Conservation (phyloP, 2,113 vertebrate species). For the Motacilla alba region DNA sequence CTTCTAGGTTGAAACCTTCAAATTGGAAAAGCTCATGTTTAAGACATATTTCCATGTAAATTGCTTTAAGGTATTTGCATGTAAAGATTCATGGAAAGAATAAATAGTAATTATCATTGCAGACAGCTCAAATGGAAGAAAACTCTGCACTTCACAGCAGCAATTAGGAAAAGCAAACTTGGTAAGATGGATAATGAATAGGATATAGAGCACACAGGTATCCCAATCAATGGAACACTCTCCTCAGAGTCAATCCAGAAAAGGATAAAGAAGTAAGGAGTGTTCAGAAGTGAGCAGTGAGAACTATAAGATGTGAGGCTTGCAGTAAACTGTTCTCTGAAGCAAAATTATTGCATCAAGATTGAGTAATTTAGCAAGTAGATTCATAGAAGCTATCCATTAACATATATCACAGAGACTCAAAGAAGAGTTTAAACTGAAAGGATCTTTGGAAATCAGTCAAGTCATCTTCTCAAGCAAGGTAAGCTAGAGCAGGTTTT, state of each 20-base stretch:
- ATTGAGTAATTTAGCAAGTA: background rate
- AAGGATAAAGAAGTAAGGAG: background rate
- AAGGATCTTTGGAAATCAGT: background rate
- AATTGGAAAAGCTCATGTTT: background rate
- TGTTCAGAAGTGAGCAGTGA: background rate
- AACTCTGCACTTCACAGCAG: background rate
- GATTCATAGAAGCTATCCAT: background rate
- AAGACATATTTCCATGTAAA: background rate
- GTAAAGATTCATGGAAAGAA: background rate
- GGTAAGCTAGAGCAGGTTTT: background rate
- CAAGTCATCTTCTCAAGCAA: background rate
- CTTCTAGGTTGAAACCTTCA: background rate
- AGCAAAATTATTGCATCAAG: background rate
- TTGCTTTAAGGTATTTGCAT: background rate
- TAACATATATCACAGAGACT: background rate
- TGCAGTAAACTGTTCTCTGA: background rate
- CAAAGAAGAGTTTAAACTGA: background rate
- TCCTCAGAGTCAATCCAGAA: background rate
- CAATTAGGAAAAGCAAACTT: conserved; percentile 1
- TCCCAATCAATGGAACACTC: conserved; percentile 3
- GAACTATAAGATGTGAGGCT: background rate
- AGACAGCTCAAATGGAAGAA: background rate
- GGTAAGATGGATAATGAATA: background rate
- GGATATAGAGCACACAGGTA: background rate
- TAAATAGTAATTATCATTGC: background rate